Evolutionary conservation across 2,888 invertebrate species (phyloP).

Genomic region (Hipparchia sbordonii): DNA sequence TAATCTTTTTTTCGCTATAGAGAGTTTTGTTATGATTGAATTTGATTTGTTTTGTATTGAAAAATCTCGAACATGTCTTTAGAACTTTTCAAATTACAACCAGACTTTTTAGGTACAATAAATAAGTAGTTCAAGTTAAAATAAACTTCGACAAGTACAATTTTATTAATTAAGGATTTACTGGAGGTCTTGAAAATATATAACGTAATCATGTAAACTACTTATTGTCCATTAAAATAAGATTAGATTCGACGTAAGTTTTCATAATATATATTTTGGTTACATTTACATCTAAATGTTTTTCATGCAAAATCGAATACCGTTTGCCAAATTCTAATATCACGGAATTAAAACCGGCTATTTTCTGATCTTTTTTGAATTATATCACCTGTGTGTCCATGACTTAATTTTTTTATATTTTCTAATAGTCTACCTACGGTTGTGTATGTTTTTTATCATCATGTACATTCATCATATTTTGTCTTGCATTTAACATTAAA

Average conservation of each 20-base stretch:
- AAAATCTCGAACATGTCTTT: background rate
- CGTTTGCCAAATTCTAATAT: conserved; percentile 29
- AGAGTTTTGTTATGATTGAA: too few species aligned
- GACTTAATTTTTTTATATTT: conserved; percentile 19
- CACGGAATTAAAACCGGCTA: conserved; percentile 32
- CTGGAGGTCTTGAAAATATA: conserved; percentile 26
- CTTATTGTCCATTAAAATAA: conserved; percentile 42
- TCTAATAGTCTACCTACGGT: conserved; percentile 45
- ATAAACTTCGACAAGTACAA: conserved; percentile 32
- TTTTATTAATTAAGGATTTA: conserved; percentile 20
- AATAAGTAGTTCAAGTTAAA: background rate
- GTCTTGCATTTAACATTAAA: conserved; percentile 63
- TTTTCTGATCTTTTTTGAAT: conserved; percentile 42
- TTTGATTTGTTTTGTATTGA: too few species aligned
- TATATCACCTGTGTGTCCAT: conserved; percentile 16
- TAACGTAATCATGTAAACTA: conserved; percentile 21
- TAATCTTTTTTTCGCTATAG: too few species aligned
- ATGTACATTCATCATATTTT: conserved; percentile 52
- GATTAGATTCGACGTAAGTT: conserved; percentile 38
- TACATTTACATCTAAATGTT: conserved; percentile 34
- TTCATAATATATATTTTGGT: conserved; percentile 44
- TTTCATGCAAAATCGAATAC: conserved; percentile 25
- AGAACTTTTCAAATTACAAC: background rate
- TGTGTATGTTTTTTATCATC: conserved; percentile 59
- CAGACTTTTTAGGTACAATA: background rate